A percentile compares a stretch with the other conserved stretches of the same genome.
Evolutionary conservation across 2,888 invertebrate species (phyloP).

Genomic region (Lycocerus yunnanus): DNA sequence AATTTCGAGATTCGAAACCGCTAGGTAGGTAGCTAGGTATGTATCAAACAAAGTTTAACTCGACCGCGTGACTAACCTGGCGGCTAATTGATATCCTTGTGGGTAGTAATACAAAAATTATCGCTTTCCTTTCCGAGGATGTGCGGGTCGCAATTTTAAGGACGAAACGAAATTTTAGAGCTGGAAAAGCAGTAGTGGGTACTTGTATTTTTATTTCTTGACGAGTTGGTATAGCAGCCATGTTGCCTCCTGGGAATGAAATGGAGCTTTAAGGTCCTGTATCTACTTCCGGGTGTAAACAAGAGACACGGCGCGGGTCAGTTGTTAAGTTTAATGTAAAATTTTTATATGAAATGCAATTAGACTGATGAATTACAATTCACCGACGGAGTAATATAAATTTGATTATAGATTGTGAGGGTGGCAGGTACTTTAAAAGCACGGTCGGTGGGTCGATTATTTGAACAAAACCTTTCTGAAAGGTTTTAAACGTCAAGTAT

Average conservation of each 20-base stretch:
- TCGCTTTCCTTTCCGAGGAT: too few relatives aligned
- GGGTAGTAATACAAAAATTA: too few relatives aligned
- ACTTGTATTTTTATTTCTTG: constrained; percentile 48
- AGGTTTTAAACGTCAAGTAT: constrained; percentile 18
- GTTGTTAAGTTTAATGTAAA: constrained; percentile 24
- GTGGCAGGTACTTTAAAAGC: neutral
- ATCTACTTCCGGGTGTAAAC: constrained; percentile 43
- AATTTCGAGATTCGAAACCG: neutral
- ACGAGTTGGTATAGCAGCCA: constrained; percentile 36
- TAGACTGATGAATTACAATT: constrained; percentile 24
- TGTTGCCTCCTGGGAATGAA: constrained; percentile 40
- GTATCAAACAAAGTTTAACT: neutral
- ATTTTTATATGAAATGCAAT: constrained; percentile 25
- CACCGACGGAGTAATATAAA: neutral
- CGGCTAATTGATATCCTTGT: too few relatives aligned
- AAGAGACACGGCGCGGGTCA: constrained; percentile 40
- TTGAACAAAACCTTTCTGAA: constrained; percentile 10
- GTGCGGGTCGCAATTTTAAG: too few relatives aligned
- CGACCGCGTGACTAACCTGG: neutral
- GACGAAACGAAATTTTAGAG: constrained; percentile 36
- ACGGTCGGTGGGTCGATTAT: constrained; percentile 5
- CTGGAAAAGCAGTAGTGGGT: constrained; percentile 39
- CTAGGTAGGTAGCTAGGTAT: too few relatives aligned
- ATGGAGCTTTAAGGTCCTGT: constrained; percentile 34
- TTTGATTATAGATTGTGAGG: neutral